Percentiles rank a stretch among this genome's conserved stretches.
Evolutionary conservation across 2,113 vertebrate genomes (phyloP).

Genomic region (Hemibagrus wyckioides): DNA sequence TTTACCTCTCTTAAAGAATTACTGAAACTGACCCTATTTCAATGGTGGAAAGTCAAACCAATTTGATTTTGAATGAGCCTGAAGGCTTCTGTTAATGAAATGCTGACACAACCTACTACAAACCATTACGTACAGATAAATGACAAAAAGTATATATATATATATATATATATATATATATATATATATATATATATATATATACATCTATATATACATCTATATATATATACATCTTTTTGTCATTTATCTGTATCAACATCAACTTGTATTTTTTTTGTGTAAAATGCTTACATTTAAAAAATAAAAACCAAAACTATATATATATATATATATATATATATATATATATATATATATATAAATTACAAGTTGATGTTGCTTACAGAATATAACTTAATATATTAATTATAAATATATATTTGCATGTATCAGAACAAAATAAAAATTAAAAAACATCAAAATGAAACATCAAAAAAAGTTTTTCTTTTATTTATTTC

Average conservation of each 20-base stretch:
- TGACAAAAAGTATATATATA: background rate
- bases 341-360: background rate
- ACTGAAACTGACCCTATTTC: conserved; percentile 58
- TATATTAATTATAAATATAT: too few relatives aligned
- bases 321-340: background rate
- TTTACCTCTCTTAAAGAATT: conserved; percentile 41
- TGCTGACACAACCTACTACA: conserved; percentile 40
- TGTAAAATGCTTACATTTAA: too few relatives aligned
- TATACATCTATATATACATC: background rate
- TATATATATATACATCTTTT: background rate
- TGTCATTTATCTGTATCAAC: too few relatives aligned
- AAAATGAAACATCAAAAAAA: too few relatives aligned
- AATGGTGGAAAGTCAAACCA: conserved; percentile 50
- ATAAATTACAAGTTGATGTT: too few relatives aligned
- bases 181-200: background rate
- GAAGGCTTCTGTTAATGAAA: conserved; percentile 59
- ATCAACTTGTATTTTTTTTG: too few relatives aligned
- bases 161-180: background rate
- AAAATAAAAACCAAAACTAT: too few relatives aligned
- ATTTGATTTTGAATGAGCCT: conserved; percentile 60
- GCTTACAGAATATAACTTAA: too few relatives aligned
- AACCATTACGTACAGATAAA: conserved; percentile 3
- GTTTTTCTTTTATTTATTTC: background rate
- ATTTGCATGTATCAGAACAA: background rate
- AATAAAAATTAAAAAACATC: too few relatives aligned